Base-by-base conservation (phyloP, 2,888 invertebrate species). In the Scaptomyza parva region DNA sequence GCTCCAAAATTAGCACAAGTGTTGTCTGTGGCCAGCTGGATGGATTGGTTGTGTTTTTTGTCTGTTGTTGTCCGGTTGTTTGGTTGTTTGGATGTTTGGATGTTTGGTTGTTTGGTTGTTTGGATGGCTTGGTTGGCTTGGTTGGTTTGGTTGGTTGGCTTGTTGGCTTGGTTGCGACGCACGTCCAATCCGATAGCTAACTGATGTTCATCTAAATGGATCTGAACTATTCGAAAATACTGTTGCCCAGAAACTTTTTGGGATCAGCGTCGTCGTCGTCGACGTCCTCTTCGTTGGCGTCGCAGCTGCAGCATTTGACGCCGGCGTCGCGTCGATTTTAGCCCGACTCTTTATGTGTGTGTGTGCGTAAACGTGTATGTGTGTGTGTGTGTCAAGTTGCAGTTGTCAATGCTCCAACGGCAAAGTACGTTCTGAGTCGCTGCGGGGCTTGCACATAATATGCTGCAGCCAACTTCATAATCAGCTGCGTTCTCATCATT, bases 181-280 rank as follows among this genome's bases (percentile, higher is more conserved):
- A 91, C 91, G 90, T 90, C 91, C 91, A 91, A 89, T 90, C 88
- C 89, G 90, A 90, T 90, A 91, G 91, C 91, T 90, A 87, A 89
- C 91, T 91, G 91, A 90, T 91, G 89, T 91, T 91, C 91, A 89
- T 91, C 91, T 91, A 91, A 91, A 91, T 88, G 91, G 89, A 90
- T 90, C 91, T 87, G 88, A 88, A 90, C 90, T 90, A 91, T 91
- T 89, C 86, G 88, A 89, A 89, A 88, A 89, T 90, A 88, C 89
- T 90, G 91, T 91, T 86, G 91, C 88, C 88, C 88, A 83, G 84
- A 79, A 90, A 88, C 83, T 89, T 91, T 90, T 88, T 83, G 88
- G 86, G 83, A 90, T 88, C 89, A 70, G 65, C 67, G 65, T 52
- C 48, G 66, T 45, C 54, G 59, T 20, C 20, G 59, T 47, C 41